phyloP scores from a whole-genome alignment of 92 coral and sea anemone species.

The Zoanthus sansibaricus region DNA sequence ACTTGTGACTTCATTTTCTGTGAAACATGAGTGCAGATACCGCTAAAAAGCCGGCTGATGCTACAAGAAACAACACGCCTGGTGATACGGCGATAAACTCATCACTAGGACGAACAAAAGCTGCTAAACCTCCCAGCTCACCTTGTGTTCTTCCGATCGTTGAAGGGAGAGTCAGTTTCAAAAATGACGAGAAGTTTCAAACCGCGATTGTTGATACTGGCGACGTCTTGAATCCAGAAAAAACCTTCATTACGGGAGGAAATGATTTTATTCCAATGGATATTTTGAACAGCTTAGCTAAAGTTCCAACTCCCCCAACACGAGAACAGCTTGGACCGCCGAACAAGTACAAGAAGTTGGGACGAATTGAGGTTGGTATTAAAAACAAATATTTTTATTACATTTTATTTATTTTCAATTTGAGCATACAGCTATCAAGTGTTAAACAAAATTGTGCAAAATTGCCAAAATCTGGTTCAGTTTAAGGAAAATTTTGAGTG shows the following conservation, averaged over 20 bases:
- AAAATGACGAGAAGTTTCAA: constrained; percentile 57
- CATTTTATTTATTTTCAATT: not conserved
- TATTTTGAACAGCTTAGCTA: constrained; percentile 92
- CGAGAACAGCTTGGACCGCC: constrained; percentile 94
- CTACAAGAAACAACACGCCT: constrained; percentile 37
- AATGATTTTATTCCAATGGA: constrained; percentile 95
- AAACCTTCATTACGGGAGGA: constrained; percentile 71
- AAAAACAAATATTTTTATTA: not conserved
- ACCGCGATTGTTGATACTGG: constrained; percentile 52
- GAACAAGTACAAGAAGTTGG: constrained; percentile 81
- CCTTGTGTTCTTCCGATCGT: constrained; percentile 93
- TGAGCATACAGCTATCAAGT: too few species aligned
- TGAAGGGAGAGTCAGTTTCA: constrained; percentile 67
- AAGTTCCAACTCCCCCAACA: constrained; percentile 89
- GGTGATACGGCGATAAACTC: constrained; percentile 55
- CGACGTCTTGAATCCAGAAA: constrained; percentile 61
- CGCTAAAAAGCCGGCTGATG: constrained; percentile 66
- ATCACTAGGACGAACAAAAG: constrained; percentile 72
- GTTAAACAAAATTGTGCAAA: too few species aligned
- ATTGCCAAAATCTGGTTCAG: too few species aligned
- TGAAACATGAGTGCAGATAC: constrained; percentile 81
- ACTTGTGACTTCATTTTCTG: not conserved
- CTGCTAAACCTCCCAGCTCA: constrained; percentile 68
- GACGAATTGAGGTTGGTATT: constrained; percentile 65
- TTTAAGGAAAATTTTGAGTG: too few species aligned